Evolutionary conservation across 2,797 vertebrate genomes (phyloP).

Genomic region (Etheostoma perlongum): DNA sequence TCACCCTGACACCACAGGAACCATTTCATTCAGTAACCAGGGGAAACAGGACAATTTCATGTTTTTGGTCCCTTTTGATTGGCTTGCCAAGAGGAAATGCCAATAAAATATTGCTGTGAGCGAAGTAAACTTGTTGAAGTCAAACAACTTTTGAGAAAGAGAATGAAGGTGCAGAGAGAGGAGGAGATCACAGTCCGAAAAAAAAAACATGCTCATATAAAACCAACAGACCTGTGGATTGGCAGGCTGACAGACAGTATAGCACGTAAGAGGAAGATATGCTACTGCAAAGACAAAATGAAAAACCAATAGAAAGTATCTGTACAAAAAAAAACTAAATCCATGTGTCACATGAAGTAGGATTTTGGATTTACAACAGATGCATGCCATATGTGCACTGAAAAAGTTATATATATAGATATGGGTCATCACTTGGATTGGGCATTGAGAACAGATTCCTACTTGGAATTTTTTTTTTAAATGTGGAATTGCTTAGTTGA

Average conservation of each 20-base stretch:
- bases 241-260: background rate
- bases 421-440: too few species aligned
- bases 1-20: conserved; percentile 46
- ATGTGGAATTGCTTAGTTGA: too few species aligned
- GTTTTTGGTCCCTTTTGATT: conserved; percentile 43
- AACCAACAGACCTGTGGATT: conserved; percentile 25
- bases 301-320: background rate
- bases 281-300: too few species aligned
- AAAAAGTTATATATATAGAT: background rate
- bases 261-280: background rate
- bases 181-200: background rate
- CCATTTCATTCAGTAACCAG: conserved; percentile 39
- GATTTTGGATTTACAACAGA: background rate
- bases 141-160: conserved; percentile 27
- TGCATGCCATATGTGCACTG: background rate
- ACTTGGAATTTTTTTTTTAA: too few species aligned
- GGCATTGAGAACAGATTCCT: too few species aligned
- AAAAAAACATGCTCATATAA: background rate
- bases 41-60: conserved; percentile 33
- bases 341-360: background rate
- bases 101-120: conserved; percentile 57
- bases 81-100: conserved; percentile 42
- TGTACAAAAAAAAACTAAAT: background rate
- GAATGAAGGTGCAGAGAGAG: background rate
- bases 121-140: conserved; percentile 34